Conservation (phyloP, 2,888 invertebrate genomes). For the Oxycera nigricornis region DNA sequence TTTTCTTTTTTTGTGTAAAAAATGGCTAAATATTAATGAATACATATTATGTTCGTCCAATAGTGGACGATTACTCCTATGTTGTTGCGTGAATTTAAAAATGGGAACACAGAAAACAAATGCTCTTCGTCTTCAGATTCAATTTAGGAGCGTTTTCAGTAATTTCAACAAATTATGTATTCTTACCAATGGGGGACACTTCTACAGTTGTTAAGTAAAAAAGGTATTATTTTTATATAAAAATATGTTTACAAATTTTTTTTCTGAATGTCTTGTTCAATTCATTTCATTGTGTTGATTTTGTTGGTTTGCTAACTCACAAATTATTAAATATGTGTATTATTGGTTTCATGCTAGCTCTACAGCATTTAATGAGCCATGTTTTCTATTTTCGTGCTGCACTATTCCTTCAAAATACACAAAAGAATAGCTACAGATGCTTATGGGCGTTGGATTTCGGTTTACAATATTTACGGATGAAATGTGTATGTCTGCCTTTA, state of each 20-base stretch:
- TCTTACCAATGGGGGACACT: constrained; percentile 20
- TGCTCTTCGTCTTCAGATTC: background rate
- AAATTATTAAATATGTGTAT: constrained; percentile 14
- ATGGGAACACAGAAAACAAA: too few species aligned
- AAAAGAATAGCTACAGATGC: too few species aligned
- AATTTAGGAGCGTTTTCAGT: background rate
- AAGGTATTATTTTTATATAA: constrained; percentile 37
- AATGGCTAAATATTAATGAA: background rate
- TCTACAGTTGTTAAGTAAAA: constrained; percentile 34
- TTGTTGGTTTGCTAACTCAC: background rate
- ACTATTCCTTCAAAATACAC: too few species aligned
- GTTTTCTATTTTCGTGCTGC: background rate
- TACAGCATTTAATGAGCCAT: background rate
- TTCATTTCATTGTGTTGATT: too few species aligned
- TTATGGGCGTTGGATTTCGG: too few species aligned
- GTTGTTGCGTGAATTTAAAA: background rate
- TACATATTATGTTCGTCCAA: too few species aligned
- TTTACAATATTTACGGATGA: too few species aligned
- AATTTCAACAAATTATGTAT: background rate
- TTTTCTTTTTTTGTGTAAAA: background rate
- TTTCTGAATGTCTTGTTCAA: too few species aligned
- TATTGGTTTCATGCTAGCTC: background rate
- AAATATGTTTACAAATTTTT: constrained; percentile 37
- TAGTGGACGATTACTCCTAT: background rate
- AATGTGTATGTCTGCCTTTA: too few species aligned